Base-by-base conservation (phyloP, 2,113 vertebrate genomes). In the Zootoca vivipara region DNA sequence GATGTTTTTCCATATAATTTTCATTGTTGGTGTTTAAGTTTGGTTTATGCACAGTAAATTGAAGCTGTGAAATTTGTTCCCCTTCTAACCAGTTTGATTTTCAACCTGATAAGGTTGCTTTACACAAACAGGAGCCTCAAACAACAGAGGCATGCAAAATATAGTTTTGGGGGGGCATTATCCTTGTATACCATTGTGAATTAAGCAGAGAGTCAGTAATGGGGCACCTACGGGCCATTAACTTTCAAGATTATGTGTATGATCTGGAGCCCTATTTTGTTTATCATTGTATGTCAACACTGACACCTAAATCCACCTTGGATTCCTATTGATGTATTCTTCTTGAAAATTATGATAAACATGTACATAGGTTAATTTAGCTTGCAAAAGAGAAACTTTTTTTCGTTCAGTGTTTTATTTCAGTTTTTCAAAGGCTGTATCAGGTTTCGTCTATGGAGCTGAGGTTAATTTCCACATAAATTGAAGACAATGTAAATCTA, bases 401-500 rank as follows among this genome's bases (percentile, higher is more conserved):
- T 82, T 82, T 33, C 52, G 28, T 75, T 82, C 52, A 74, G 20
- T 82, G 7, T 86, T 89, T 86, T 82, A 89, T 56, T 92, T 91
- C 72, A 82, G 46, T 0, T 0, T 86, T 88, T 75, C 58, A 16
- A 87, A 82, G 38, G 78, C 72, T 89, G 62, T 78, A 86, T 72
- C 67, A 56, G 81, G 82, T 88, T 89, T 89, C 90, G 85, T 89
- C 74, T 72, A 35, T 90, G 90, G 89, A 92, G 94, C 91, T 64
- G 80, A 93, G 92, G 87, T 93, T 92, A 82, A 94, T 94, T 95
- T 95, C 90, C 86, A 89, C 82, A 88, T 85, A 93, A 91, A 92
- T 89, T 90, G 78, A 90, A 92, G 90, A 92, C 91, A 92, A 92
- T 94, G 91, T 93, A 91, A 89, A 94, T 94, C 85, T 89, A 94